Evolutionary conservation across 2,888 invertebrate genomes (phyloP).

Genomic region (Drosophila koepferae): DNA sequence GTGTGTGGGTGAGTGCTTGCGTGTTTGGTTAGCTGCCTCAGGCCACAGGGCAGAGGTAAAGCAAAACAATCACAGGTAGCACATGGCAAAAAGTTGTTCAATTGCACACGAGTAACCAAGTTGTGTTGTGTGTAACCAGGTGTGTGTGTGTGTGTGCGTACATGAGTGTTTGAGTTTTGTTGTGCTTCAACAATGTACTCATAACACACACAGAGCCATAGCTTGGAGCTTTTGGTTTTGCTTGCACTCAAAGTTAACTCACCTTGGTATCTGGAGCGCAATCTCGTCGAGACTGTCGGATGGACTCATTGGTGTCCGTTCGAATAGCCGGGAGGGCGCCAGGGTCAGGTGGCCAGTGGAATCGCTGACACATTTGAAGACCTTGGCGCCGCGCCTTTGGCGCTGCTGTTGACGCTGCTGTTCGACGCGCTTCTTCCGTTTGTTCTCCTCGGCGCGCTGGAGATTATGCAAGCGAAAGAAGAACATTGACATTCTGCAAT

Average conservation of each 20-base stretch:
- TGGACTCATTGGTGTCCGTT: constrained; percentile 93
- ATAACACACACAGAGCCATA: background rate
- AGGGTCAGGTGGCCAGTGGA: constrained; percentile 87
- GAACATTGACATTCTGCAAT: constrained; percentile 94
- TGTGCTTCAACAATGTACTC: constrained; percentile 29
- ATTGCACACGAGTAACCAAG: constrained; percentile 27
- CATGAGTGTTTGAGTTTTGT: constrained; percentile 10
- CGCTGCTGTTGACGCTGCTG: constrained; percentile 85
- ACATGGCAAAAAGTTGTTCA: constrained; percentile 39
- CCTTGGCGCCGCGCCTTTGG: constrained; percentile 87
- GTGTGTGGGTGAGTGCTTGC: background rate
- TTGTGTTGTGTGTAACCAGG: constrained; percentile 10
- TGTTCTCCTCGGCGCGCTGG: constrained; percentile 93
- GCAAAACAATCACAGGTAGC: constrained; percentile 44
- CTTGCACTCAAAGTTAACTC: constrained; percentile 62
- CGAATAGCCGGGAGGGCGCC: constrained; percentile 93
- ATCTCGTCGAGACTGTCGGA: constrained; percentile 96
- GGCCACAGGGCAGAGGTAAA: constrained; percentile 19
- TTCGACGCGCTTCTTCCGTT: constrained; percentile 87
- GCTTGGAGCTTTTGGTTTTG: background rate
- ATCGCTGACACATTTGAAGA: constrained; percentile 85
- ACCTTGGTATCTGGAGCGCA: constrained; percentile 97
- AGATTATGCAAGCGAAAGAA: constrained; percentile 97
- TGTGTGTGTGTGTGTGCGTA: background rate
- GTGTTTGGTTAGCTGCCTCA: background rate